Base-by-base conservation (phyloP, 2,888 invertebrate genomes). In the Spicauda simplicius region DNA sequence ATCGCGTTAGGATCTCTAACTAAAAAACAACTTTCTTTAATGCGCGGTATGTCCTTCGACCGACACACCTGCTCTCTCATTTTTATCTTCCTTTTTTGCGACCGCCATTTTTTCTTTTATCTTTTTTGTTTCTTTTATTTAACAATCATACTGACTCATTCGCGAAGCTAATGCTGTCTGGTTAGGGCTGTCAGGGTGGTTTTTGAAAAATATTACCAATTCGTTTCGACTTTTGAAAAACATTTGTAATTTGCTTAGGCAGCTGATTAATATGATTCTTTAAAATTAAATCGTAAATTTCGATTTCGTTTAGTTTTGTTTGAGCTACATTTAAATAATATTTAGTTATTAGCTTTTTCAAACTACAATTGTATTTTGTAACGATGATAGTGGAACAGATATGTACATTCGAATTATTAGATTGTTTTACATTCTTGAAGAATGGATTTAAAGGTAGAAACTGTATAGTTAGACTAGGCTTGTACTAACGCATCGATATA, bases 1-100 rank as follows among this genome's bases (percentile, higher is more conserved):
- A n/a, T 58, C 41, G 0, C 52, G 20, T 53, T 67, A 70, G 76
- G 81, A 84, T 74, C 83, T 74, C 84, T 78, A 80, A 80, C 69
- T 67, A 70, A 77, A 76, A 72, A 75, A 71, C 81, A 73, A 83
- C 85, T 86, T 87, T 87, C 85, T 50, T 50, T 18, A 50, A 48
- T 75, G 18, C 45, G 78, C 75, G 70, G 64, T 70, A 75, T 74
- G 85, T 78, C 86, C 86, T 85, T 83, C 82, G 73, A 53, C 68
- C 71, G 74, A 74, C 78, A 80, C 85, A 85, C 84, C 84, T 85
- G 84, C 77, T 80, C 72, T 64, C 57, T 69, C 70, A 71, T 77
- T 82, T 80, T 80, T 81, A 77, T 71, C 74, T 77, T 72, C 72
- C 73, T 70, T 80, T 82, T 85, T 85, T 82, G 74, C 71, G n/a